Base-by-base conservation (phyloP, 1,140 invertebrate genomes). In the Apis cerana region DNA sequence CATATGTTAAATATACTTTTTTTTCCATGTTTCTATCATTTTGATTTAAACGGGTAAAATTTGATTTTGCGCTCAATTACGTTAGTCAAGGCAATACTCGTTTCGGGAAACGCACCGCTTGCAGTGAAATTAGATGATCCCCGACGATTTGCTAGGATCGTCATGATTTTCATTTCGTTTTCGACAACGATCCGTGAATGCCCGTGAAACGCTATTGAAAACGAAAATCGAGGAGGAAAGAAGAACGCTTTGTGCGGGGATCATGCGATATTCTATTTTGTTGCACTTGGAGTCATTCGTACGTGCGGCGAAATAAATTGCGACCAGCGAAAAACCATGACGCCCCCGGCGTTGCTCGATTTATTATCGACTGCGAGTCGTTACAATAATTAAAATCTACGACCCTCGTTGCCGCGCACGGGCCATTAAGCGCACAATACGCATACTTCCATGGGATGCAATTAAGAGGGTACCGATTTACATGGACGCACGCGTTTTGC, bases 41-140 rank as follows among this genome's bases (percentile, higher is more conserved):
- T 90, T 89, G 76, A 90, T 88, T 90, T 91, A 91, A 80, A 74
- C 74, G 87, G 80, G 83, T 89, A 91, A 89, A 90, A 89, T 94
- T 94, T 94, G 93, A 94, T 94, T 92, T 93, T 93, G 91, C 89
- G 93, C 93, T 94, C 93, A 92, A 92, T 92, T 93, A 91, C 79
- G 84, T 92, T 90, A 90, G 91, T 88, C 85, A 93, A 94, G 93
- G 93, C 93, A 94, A 94, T 91, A 79, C 67, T 86, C 61, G 83
- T 86, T 86, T 79, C 43, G 74, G 80, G 84, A 43, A 43, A 67
- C 74, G 56, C 43, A 62, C 58, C 71, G 64, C 56, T 52, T 72
- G 59, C 58, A 52, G 61, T 80, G 23, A 65, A 83, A 62, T 50
- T 59, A 10, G 59, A n/a, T 74, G 61, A 58, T 67, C 48, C n/a